These are phyloP conservation scores for Hippocampus mohnikei DNA, from an alignment of 2,113 vertebrate species.

Conservation along the genomic window DNA sequence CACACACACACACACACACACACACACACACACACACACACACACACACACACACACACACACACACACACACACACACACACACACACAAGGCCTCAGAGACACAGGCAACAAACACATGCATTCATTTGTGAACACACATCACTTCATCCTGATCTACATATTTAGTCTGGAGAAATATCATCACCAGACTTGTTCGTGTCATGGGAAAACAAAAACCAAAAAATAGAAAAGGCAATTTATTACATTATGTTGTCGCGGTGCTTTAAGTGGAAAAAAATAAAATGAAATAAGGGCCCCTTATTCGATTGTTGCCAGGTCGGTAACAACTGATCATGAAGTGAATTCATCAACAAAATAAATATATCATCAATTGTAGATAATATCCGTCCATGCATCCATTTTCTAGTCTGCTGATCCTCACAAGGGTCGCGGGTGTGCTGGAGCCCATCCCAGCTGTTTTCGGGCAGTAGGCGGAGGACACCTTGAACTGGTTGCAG, in stretches of 20 bases:
- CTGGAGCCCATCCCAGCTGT: no score
- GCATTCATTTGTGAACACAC: neutral
- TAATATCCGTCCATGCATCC: no score
- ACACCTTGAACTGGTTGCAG: no score
- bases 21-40: neutral
- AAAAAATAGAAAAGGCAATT: neutral
- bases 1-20: neutral
- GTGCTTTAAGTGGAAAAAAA: no score
- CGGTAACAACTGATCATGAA: no score
- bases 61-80: neutral
- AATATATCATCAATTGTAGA: no score
- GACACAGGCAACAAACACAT: neutral
- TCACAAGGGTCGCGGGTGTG: no score
- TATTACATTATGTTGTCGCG: neutral
- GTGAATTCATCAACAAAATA: no score
- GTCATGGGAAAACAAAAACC: neutral
- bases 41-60: neutral
- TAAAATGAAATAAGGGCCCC: no score
- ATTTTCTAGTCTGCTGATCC: no score
- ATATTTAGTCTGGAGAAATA: constrained; percentile 2
- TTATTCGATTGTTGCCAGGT: no score
- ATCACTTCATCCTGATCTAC: neutral
- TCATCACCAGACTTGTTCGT: neutral
- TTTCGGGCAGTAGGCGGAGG: no score
- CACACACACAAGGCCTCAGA: neutral